These are phyloP conservation scores for Myanophis thanlyinensis DNA, from an alignment of 2,113 vertebrate species.

Conservation along the genomic window DNA sequence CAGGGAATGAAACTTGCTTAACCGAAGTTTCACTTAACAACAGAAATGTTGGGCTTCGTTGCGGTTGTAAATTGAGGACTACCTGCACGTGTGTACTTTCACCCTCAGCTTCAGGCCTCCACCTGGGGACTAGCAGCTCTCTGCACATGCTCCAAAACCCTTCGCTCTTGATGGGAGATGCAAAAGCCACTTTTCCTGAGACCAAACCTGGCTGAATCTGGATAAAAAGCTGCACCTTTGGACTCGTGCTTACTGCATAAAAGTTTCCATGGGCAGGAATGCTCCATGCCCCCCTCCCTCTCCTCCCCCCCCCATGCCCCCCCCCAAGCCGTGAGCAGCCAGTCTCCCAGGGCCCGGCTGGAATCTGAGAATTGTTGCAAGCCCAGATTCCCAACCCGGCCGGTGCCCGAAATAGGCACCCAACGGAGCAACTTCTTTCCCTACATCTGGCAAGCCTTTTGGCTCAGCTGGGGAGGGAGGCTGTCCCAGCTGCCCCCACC, in stretches of 20 bases:
- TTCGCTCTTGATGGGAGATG: rapidly evolving
- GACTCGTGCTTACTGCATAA: not conserved
- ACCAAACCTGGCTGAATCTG: too few relatives aligned
- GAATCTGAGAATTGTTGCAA: constrained; percentile 26
- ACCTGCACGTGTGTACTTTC: not conserved
- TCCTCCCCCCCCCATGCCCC: not conserved
- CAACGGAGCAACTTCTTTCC: not conserved
- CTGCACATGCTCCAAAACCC: not conserved
- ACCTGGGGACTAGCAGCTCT: not conserved
- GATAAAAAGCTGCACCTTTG: not conserved
- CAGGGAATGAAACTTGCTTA: too few relatives aligned
- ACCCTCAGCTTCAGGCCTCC: not conserved
- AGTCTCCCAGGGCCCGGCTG: constrained; percentile 3
- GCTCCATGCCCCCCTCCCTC: not conserved
- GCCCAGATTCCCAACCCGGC: constrained; percentile 23
- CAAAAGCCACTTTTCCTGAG: not conserved
- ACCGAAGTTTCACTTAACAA: not conserved
- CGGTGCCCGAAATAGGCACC: constrained; percentile 27
- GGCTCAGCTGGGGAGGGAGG: not conserved
- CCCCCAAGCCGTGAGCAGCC: not conserved
- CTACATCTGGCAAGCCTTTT: not conserved
- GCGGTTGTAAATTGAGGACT: not conserved
- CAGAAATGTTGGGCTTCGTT: not conserved
- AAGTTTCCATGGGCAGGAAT: constrained; percentile 8
- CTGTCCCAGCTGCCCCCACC: too few relatives aligned